Evolutionary conservation across 2,113 vertebrate genomes (phyloP).

Genomic region (Colinus virginianus): DNA sequence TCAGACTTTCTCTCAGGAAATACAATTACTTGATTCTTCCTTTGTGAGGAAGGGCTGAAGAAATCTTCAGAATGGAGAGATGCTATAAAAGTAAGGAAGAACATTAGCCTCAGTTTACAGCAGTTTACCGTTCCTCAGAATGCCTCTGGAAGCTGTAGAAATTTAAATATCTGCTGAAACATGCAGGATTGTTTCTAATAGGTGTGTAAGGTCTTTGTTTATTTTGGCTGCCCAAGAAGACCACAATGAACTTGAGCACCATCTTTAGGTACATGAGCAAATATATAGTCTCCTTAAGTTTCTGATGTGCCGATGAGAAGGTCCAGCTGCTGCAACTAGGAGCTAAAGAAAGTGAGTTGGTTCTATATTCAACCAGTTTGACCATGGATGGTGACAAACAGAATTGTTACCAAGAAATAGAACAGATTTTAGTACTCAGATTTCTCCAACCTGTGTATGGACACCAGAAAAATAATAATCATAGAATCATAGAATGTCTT

Average conservation of each 20-base stretch:
- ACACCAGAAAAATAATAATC: background rate
- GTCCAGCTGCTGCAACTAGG: background rate
- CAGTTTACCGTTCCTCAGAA: background rate
- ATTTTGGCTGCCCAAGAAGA: background rate
- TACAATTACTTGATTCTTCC: background rate
- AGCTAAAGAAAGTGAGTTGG: background rate
- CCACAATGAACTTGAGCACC: background rate
- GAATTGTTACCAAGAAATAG: background rate
- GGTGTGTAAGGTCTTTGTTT: accelerated
- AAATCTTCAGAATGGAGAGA: background rate
- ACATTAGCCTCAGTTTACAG: background rate
- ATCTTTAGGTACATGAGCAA: background rate
- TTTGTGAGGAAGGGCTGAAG: background rate
- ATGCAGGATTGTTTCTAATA: background rate
- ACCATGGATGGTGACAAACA: background rate
- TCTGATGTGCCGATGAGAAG: background rate
- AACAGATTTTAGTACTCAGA: background rate
- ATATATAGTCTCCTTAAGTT: background rate
- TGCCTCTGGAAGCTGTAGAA: background rate
- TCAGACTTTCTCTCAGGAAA: background rate
- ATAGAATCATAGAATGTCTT: too few species aligned
- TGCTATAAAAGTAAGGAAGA: background rate
- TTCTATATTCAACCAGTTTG: background rate
- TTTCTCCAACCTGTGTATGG: background rate
- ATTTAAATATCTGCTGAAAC: background rate